Base-by-base conservation (phyloP, 2,113 vertebrate genomes). In the Megatriorchis doriae region DNA sequence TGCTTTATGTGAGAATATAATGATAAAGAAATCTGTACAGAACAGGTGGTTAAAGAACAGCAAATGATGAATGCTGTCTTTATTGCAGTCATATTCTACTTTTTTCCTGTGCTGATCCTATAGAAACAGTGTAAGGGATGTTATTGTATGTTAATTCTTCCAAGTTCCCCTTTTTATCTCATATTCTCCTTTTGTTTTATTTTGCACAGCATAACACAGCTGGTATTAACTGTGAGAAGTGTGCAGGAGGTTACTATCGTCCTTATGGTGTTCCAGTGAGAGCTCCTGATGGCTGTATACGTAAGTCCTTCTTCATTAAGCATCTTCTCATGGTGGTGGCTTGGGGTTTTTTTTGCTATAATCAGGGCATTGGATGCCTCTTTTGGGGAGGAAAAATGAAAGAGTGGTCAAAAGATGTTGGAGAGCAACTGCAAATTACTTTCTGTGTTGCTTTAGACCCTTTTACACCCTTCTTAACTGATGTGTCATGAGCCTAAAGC, bases 201-300 rank as follows among this genome's bases (percentile, higher is more conserved):
- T 94, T 66, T 90, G 47, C 55, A 47, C 48, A 99, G 99, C 99
- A 99, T 94, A 99, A 99, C 97, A 99, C 99, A 26, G 99, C 98
- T 17, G 99, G 99, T 45, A 85, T 99, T 80, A 99, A 99, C 97
- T 99, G 99, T 97, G 99, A 99, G 90, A 95, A 68, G 65, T 99
- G 99, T 94, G 93, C 95, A 11, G 91, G 98, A 45, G 99, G 99
- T 70, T 99, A 98, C 96, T 99, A 98, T 86, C 98, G 99, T 78
- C 99, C 98, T 13, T 85, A 97, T 0, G 98, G 98, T 18, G 88
- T 98, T 36, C 97, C 98, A 5, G 82, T 92, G 3, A 98, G 97
- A 14, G 98, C 99, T 78, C 97, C 98, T 0, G 27, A 96, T 11
- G 98, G 99, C 86, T 99, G 99, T 71, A 98, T 97, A 97, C 91